Evolutionary conservation across 2,113 vertebrate genomes (phyloP).

Genomic region (Phocoena sinus): DNA sequence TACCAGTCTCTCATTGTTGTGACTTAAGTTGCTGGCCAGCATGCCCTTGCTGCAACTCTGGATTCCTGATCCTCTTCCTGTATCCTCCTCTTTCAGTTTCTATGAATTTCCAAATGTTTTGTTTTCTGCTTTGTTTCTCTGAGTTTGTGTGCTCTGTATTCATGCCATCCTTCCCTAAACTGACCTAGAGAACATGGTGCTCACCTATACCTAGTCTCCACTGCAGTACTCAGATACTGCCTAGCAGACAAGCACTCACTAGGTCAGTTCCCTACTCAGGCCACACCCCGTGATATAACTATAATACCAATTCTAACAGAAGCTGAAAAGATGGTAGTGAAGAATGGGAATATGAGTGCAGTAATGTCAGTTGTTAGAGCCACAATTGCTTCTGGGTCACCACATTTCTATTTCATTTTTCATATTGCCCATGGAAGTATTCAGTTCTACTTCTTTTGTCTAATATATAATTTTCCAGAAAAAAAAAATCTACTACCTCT

Average conservation of each 20-base stretch:
- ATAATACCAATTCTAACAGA: background rate
- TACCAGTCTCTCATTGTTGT: background rate
- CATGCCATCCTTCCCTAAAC: background rate
- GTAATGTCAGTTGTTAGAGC: background rate
- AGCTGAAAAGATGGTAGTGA: background rate
- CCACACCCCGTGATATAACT: background rate
- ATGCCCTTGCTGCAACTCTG: background rate
- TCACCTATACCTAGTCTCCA: background rate
- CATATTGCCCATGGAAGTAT: background rate
- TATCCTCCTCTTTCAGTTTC: background rate
- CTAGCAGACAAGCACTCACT: fast-evolving
- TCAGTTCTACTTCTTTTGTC: background rate
- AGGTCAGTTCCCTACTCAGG: background rate
- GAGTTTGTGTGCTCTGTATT: background rate
- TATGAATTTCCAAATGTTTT: background rate
- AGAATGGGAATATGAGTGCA: background rate
- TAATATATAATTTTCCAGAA: background rate
- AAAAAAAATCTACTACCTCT: background rate
- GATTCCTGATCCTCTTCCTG: background rate
- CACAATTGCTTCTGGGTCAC: background rate
- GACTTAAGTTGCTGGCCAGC: background rate
- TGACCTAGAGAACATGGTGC: background rate
- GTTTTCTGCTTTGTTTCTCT: background rate
- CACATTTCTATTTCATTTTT: background rate
- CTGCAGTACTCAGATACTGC: background rate